Evolutionary conservation across 2,888 invertebrate genomes (phyloP), one percentile per base, ranked within the genome.

Genomic region (Panopea generosa): DNA sequence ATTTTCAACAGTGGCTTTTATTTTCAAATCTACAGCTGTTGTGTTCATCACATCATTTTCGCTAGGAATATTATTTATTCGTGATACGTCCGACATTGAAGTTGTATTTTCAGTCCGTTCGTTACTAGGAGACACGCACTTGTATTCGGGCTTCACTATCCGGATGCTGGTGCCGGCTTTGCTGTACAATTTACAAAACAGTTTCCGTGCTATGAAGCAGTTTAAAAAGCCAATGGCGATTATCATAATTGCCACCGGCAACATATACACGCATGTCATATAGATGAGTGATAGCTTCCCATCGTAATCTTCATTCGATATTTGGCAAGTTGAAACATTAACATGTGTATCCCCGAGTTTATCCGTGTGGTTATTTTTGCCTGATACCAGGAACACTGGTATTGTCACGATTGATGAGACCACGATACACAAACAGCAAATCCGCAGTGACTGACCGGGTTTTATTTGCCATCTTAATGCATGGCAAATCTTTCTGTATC

Each of bases 401-500:
- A 33, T 33, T 14, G 80, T 38, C 11, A 76, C 73, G 1, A 72
- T 11, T 2, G 55, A 20, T 1, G 80, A 50, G 3, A 73, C 24
- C 2, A 62, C 27, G 3, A 72, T 45, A 0, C 63, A 56, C 2
- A 16, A 26, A 0, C 56, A 3, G 57, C 75, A 73, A 24, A 80
- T 20, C 40, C 67, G 72, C 16, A 45, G n/a, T 2, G 76, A 72
- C 22, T 61, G 24, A 0, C 72, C 65, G 20, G 72, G 59, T 22
- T 69, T 75, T 22, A 80, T 63, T 43, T 80, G 80, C 69, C 76
- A 70, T 9, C 24, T 61, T 0, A 80, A 59, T 2, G 80, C 66
- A 18, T 49, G 56, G 24, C 80, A 73, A 9, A 80, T 65, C 43
- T 80, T 80, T 38, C 73, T 60, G 43, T 80, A 43, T 26, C 80